Evolutionary conservation across 1,140 invertebrate genomes (phyloP).

Genomic region (Macrocentrus cingulum): DNA sequence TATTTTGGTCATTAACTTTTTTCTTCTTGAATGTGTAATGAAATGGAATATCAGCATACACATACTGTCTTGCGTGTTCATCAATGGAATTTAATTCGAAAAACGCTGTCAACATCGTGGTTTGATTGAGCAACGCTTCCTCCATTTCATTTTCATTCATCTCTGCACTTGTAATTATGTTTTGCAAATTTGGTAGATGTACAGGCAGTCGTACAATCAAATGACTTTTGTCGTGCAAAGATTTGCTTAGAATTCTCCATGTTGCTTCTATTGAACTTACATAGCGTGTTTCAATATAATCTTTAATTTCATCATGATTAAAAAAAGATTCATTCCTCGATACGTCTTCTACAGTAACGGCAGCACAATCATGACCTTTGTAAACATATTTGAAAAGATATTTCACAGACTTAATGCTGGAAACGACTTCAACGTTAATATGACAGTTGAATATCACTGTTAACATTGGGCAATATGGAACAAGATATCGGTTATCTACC

Average conservation of each 20-base stretch:
- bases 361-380: slow-evolving; percentile 40
- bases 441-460: slow-evolving; percentile 54
- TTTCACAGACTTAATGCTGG: slow-evolving; percentile 29
- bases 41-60: slow-evolving; percentile 51
- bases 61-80: slow-evolving; percentile 49
- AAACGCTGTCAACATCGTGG: no score
- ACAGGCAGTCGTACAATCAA: slow-evolving; percentile 39
- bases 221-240: no score
- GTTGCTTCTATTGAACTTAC: slow-evolving; percentile 50
- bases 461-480: slow-evolving; percentile 60
- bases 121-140: no score
- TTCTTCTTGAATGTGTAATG: slow-evolving; percentile 53
- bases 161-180: background rate
- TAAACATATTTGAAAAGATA: slow-evolving; percentile 36
- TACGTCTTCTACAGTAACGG: slow-evolving; percentile 35
- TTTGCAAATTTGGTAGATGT: background rate
- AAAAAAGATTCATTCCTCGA: no score
- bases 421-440: slow-evolving; percentile 39
- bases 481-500: slow-evolving; percentile 59
- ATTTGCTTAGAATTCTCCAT: slow-evolving; percentile 52
- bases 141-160: slow-evolving; percentile 42
- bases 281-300: slow-evolving; percentile 40
- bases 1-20: slow-evolving; percentile 44
- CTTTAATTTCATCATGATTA: slow-evolving; percentile 42
- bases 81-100: no score